Evolutionary conservation across 1,140 invertebrate species (phyloP).

Genomic region (Coptotermes formosanus): DNA sequence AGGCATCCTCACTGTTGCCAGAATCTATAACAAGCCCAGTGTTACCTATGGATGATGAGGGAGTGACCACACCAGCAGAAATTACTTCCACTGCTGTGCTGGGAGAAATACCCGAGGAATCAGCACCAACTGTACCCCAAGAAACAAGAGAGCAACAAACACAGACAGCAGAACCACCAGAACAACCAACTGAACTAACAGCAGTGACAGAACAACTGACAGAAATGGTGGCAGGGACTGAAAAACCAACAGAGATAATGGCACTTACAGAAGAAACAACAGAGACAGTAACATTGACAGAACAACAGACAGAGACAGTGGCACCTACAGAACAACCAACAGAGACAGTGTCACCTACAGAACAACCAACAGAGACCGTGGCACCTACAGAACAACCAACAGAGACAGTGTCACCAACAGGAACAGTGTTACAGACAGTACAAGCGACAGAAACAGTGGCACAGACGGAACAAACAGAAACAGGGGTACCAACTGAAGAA

Average conservation of each 20-base stretch:
- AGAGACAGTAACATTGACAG: neutral
- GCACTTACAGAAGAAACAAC: neutral
- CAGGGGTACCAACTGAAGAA: neutral
- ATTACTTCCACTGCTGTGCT: neutral
- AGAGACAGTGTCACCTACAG: neutral
- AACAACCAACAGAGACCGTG: slow-evolving; percentile 31
- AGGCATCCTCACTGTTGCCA: neutral
- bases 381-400: neutral
- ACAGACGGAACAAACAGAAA: neutral
- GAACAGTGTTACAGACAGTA: neutral
- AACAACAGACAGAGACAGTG: slow-evolving; percentile 9
- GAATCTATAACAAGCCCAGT: too few relatives aligned
- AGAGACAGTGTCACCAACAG: neutral
- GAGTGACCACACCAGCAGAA: neutral
- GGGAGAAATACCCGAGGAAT: neutral
- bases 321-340: slow-evolving; percentile 20
- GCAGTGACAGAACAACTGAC: neutral
- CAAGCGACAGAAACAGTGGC: neutral
- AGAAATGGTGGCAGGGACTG: neutral
- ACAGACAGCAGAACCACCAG: neutral
- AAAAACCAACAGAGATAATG: neutral
- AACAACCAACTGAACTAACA: slow-evolving; percentile 16
- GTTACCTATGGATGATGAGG: neutral
- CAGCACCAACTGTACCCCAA: neutral
- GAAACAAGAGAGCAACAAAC: too few relatives aligned